phyloP scores from a whole-genome alignment of 1,140 invertebrate species.

The Eumaeus atala region DNA sequence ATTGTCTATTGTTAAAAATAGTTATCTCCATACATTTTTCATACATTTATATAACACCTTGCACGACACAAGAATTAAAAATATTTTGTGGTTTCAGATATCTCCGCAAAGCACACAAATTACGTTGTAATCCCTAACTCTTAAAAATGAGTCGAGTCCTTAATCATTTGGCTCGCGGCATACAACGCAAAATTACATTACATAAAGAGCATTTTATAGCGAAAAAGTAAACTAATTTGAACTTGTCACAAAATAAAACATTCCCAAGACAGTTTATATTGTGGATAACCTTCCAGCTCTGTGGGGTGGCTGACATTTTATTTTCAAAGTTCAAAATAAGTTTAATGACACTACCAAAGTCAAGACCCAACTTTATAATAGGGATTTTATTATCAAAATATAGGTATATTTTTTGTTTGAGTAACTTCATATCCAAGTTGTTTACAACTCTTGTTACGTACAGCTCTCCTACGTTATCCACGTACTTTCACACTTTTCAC shows the following conservation, averaged over 20 bases:
- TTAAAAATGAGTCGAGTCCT: slow-evolving; percentile 4
- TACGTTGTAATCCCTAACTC: neutral
- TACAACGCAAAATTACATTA: slow-evolving; percentile 11
- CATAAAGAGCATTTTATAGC: slow-evolving; percentile 13
- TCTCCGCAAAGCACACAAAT: no score
- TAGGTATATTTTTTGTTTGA: no score
- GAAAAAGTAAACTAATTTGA: slow-evolving; percentile 13
- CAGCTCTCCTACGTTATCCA: neutral
- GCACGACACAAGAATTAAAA: no score
- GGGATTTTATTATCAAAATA: slow-evolving; percentile 17
- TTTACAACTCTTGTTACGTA: neutral
- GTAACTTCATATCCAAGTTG: neutral
- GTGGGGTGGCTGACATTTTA: slow-evolving; percentile 25
- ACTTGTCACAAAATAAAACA: slow-evolving; percentile 15
- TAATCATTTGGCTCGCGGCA: neutral
- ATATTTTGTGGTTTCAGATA: no score
- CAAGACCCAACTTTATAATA: slow-evolving; percentile 19
- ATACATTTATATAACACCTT: no score
- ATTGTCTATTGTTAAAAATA: no score
- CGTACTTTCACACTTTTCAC: neutral
- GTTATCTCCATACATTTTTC: no score
- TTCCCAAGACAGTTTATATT: slow-evolving; percentile 14
- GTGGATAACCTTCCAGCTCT: slow-evolving; percentile 23
- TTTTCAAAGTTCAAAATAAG: slow-evolving; percentile 30
- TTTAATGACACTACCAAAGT: slow-evolving; percentile 26